Base-by-base conservation (phyloP, 1,140 invertebrate species). In the Cylas formicarius region DNA sequence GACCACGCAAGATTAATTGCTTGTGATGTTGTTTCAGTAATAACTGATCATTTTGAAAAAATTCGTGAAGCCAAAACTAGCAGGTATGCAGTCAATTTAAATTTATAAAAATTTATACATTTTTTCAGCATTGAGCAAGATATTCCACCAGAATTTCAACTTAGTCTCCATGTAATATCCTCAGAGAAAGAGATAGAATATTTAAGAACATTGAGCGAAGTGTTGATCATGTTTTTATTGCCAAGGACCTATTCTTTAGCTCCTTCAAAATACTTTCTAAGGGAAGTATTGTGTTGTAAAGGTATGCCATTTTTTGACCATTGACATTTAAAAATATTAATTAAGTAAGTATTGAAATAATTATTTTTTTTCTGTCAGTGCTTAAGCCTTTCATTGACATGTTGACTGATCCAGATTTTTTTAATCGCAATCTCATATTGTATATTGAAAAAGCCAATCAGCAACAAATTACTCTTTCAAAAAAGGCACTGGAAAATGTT, bases 361-460 rank as follows among this genome's bases (percentile, higher is more conserved):
- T 14, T n/a, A n/a, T n/a, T n/a, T 37, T 50, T 48, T 38, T 55
- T 60, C 28, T 73, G 77, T 35, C 60, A 91, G 88, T 91, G 56
- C 67, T 94, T 26, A 82, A 84, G 63, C 85, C 87, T 43, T 75
- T 82, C 20, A 82, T 93, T 57, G 81, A 92, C 59, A 70, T 83
- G 56, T 65, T 93, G 17, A 90, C 87, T 17, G 85, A 92, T 66
- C 88, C 90, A 11, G 88, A 92, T 68, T 90, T 87, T 60, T 87
- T 94, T 43, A 94, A 94, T 66, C 81, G 84, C 62, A 87, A 89
- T 63, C 77, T 93, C 39, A 71, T 92, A 31, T 72, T 78, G 39
- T 90, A 90, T 58, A 79, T 94, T 35, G 80, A 88, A 17, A 48
- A 48, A 61, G 76, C 81, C 1, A 80, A 86, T 42, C 77, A 87